Base-by-base conservation (phyloP, 2,797 vertebrate genomes). In the Hapalemur alaotrensis region DNA sequence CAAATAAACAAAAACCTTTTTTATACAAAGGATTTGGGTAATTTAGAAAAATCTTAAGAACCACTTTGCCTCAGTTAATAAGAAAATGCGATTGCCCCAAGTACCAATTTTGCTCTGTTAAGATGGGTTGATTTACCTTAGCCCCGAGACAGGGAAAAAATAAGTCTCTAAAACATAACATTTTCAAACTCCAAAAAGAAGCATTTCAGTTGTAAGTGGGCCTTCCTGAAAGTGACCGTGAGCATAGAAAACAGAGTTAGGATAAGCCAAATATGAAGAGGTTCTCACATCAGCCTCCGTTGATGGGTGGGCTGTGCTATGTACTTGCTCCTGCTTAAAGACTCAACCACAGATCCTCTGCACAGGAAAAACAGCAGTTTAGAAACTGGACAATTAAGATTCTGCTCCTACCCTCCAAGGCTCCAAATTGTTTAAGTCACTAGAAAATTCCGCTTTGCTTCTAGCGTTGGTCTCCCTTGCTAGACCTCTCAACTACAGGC, bases 371-470 rank as follows among this genome's bases (percentile, higher is more conserved):
- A 70, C 6, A 54, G 28, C 41, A 79, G 41, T 76, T n/a, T 78
- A 30, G 48, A 83, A 80, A 52, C 10, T 25, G 10, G 54, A 83
- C 25, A 73, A 61, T 15, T 93, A 46, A 80, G 28, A 70, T 52
- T 78, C 59, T 84, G 18, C 57, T 69, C 35, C 7, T 65, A n/a
- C n/a, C 54, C 54, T 61, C 50, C 65, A 95, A 54, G 30, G 18
- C 25, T 88, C 72, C n/a, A 70, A 38, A 67, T 7, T 65, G 32
- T 57, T 65, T 41, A 50, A 57, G 20, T 38, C 65, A 72, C 18
- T 32, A 67, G 92, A 92, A 93, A 83, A 69, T 79, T 79, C 73
- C 95, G 50, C 85, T 93, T 69, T 80, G 48, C 38, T 61, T 75
- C 52, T 35, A 63, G 14, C 52, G 9, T 81, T 80, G 30, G 69